Conservation (phyloP, 1,140 invertebrate genomes). For the Lineus longissimus region DNA sequence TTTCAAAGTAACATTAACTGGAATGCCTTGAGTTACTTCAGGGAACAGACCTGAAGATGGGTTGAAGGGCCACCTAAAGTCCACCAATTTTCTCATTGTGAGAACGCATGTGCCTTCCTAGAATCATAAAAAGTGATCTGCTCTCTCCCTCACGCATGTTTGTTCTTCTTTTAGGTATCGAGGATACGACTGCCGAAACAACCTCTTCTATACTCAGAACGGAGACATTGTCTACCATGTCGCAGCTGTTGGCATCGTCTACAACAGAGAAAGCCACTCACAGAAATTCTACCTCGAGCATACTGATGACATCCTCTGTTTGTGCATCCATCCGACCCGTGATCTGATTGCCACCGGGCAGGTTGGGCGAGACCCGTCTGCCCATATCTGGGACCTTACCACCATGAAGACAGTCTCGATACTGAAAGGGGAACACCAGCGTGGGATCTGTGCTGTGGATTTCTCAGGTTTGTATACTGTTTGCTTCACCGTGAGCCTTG, state of each 20-base stretch:
- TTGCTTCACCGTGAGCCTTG: background rate
- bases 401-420: slow-evolving; percentile 52
- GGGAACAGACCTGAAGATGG: background rate
- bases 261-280: slow-evolving; percentile 41
- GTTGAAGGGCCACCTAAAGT: too few species aligned
- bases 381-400: slow-evolving; percentile 53
- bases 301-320: slow-evolving; percentile 54
- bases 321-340: slow-evolving; percentile 51
- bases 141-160: background rate
- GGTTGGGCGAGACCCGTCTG: slow-evolving; percentile 51
- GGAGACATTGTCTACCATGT: slow-evolving; percentile 53
- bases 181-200: slow-evolving; percentile 55
- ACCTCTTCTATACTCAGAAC: slow-evolving; percentile 51
- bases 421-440: slow-evolving; percentile 52
- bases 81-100: too few species aligned
- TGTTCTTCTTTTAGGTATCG: slow-evolving; percentile 43
- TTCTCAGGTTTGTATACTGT: slow-evolving; percentile 43
- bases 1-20: too few species aligned
- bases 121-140: background rate
- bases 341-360: slow-evolving; percentile 53
- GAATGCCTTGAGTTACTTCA: too few species aligned
- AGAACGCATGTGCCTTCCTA: background rate
- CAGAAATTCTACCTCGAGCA: slow-evolving; percentile 53
- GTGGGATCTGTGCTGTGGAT: slow-evolving; percentile 54
- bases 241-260: slow-evolving; percentile 51